These are phyloP conservation scores for Cancer borealis DNA, from an alignment of 2,888 invertebrate genomes.

Conservation along the genomic window DNA sequence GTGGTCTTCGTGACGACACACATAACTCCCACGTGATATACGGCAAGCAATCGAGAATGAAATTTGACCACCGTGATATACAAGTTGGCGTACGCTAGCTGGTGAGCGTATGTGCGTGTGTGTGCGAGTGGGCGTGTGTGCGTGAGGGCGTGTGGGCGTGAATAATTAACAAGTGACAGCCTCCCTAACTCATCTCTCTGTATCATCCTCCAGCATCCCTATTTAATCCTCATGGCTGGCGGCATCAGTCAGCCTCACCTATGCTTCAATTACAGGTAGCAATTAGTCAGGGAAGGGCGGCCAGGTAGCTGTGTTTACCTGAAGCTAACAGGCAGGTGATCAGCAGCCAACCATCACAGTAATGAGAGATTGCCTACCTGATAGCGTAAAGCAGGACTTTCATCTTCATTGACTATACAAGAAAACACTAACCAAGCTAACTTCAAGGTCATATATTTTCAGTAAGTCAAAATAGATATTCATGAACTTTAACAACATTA, in stretches of 20 bases:
- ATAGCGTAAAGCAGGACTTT: neutral
- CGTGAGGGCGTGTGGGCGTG: conserved; percentile 17
- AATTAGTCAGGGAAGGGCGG: neutral
- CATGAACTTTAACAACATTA: no score
- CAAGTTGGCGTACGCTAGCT: neutral
- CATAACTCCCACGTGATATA: conserved; percentile 18
- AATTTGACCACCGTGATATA: neutral
- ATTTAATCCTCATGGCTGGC: neutral
- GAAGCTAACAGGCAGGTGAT: conserved; percentile 9
- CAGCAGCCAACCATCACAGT: neutral
- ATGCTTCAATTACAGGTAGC: neutral
- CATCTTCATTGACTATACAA: neutral
- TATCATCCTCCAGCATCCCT: neutral
- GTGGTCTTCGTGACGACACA: neutral
- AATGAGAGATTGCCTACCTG: conserved; percentile 15
- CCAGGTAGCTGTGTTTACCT: conserved; percentile 5
- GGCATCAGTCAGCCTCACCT: conserved; percentile 14
- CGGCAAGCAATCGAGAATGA: neutral
- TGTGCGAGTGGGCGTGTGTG: conserved; percentile 32
- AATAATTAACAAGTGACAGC: neutral
- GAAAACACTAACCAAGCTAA: neutral
- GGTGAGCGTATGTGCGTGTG: neutral
- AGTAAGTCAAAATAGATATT: neutral
- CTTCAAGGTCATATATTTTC: neutral
- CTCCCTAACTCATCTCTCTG: conserved; percentile 11